These are phyloP conservation scores for Lophius piscatorius DNA, from an alignment of 2,113 vertebrate genomes.

Conservation along the genomic window DNA sequence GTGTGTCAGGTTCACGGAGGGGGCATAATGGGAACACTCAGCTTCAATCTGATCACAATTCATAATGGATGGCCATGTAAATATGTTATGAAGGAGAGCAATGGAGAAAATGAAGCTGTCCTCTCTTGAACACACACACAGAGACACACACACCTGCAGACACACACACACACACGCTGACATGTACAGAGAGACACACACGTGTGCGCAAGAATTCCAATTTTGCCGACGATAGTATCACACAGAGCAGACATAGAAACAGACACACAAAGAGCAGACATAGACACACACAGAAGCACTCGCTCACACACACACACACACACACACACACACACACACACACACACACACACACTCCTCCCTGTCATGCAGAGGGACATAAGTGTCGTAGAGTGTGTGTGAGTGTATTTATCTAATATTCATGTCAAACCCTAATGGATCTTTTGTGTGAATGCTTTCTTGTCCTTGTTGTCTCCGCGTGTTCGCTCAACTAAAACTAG, in stretches of 20 bases:
- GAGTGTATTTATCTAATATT: conserved; percentile 68
- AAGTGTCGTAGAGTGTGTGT: conserved; percentile 54
- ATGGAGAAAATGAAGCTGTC: conserved; percentile 83
- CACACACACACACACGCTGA: conserved; percentile 8
- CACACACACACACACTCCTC: conserved; percentile 6
- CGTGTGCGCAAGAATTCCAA: too few species aligned
- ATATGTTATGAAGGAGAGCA: conserved; percentile 78
- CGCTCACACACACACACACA: conserved; percentile 34
- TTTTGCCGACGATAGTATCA: too few species aligned
- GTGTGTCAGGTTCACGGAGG: conserved; percentile 65
- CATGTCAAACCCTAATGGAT: conserved; percentile 64
- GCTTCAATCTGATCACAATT: conserved; percentile 83
- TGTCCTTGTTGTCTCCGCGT: conserved; percentile 34
- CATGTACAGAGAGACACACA: conserved; percentile 25
- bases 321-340: conserved; percentile 14
- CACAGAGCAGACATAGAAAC: too few species aligned
- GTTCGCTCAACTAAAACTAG: conserved; percentile 23
- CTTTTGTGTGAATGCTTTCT: conserved; percentile 44
- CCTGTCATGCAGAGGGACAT: conserved; percentile 22
- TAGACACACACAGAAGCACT: too few species aligned
- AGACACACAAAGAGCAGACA: too few species aligned
- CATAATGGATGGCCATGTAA: conserved; percentile 79
- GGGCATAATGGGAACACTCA: conserved; percentile 81
- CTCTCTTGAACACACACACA: conserved; percentile 34
- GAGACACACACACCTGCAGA: conserved; percentile 11